These are phyloP conservation scores for Ceratotherium simum DNA, from an alignment of 2,113 vertebrate species.

Conservation along the genomic window DNA sequence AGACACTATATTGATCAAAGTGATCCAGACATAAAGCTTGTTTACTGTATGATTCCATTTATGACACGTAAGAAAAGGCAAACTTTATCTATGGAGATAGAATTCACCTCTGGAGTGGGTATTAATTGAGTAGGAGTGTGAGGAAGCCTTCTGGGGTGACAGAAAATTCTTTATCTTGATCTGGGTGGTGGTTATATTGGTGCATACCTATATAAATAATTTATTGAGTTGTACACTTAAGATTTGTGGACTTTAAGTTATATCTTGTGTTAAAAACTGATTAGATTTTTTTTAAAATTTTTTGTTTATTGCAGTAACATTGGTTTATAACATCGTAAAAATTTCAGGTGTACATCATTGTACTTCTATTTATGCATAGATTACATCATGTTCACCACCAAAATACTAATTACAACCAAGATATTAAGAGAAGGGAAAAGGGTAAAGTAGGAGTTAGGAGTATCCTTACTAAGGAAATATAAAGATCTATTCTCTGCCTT, in stretches of 20 bases:
- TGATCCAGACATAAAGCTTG: not conserved
- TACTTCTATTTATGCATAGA: no score
- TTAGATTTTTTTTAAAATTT: no score
- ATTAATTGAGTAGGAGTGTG: not conserved
- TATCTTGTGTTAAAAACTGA: not conserved
- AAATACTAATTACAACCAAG: no score
- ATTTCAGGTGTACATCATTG: no score
- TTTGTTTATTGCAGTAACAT: no score
- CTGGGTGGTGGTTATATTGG: not conserved
- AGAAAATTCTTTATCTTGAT: not conserved
- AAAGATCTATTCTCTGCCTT: not conserved
- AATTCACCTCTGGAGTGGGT: not conserved
- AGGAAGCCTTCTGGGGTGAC: not conserved
- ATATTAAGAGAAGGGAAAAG: not conserved
- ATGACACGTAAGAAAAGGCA: not conserved
- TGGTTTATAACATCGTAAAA: no score
- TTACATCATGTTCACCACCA: no score
- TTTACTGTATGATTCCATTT: not conserved
- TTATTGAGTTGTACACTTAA: not conserved
- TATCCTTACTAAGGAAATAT: not conserved
- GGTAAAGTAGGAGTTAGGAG: not conserved
- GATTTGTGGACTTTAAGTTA: constrained; percentile 3
- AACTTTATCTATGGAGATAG: not conserved
- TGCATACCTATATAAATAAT: not conserved
- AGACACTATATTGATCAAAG: not conserved